Evolutionary conservation across 2,797 vertebrate species (phyloP).

Genomic region (Anguilla megastoma): DNA sequence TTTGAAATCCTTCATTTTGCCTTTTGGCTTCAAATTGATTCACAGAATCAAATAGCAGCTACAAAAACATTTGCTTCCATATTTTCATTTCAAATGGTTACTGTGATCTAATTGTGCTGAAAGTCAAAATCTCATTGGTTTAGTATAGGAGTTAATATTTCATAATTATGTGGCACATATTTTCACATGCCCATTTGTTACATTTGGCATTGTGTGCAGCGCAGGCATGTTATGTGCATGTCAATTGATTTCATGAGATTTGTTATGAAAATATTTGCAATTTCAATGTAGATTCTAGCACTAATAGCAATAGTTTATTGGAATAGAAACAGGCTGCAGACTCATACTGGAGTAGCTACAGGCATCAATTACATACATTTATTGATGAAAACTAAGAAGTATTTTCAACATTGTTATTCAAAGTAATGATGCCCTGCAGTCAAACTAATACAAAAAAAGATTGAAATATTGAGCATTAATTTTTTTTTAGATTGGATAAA

Average conservation of each 20-base stretch:
- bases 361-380: conserved; percentile 20
- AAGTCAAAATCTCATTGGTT: neutral
- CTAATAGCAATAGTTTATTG: neutral
- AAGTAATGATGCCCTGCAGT: conserved; percentile 6
- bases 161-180: neutral
- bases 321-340: neutral
- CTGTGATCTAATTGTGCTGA: neutral
- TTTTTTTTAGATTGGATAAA: neutral
- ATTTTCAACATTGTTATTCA: conserved; percentile 5
- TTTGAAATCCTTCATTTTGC: neutral
- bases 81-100: neutral
- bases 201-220: neutral
- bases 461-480: neutral
- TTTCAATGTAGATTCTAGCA: neutral
- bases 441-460: conserved; percentile 14
- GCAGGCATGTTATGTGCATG: neutral
- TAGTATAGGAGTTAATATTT: conserved; percentile 1
- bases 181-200: neutral
- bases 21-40: conserved; percentile 9
- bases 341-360: neutral
- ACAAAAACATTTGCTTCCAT: neutral
- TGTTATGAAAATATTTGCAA: conserved; percentile 10
- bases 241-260: neutral
- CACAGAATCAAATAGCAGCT: neutral
- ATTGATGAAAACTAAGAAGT: neutral